A percentile compares a stretch with the other conserved stretches of the same genome.
These are phyloP conservation scores for Meliscaeva auricollis DNA, from an alignment of 2,888 invertebrate species.

Conservation along the genomic window DNA sequence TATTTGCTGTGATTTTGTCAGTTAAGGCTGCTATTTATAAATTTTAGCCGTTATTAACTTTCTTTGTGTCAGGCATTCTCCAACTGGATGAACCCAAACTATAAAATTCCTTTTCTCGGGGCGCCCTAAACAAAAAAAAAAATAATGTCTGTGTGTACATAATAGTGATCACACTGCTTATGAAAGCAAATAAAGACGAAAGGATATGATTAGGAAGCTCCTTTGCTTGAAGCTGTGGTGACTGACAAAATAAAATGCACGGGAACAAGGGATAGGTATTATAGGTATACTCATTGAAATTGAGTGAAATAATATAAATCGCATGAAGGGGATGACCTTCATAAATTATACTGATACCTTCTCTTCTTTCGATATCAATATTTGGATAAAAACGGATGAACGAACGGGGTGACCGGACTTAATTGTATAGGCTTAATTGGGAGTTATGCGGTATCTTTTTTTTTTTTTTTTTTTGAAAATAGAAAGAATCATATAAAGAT, in stretches of 20 bases:
- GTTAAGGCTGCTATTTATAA: too few relatives aligned
- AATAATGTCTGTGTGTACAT: conserved; percentile 59
- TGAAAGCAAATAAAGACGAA: conserved; percentile 75
- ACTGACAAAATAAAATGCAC: neutral
- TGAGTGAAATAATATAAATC: conserved; percentile 74
- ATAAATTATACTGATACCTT: conserved; percentile 68
- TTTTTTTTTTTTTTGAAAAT: neutral
- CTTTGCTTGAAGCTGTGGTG: neutral
- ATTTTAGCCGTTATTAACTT: too few relatives aligned
- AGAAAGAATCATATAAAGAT: conserved; percentile 18
- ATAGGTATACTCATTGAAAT: conserved; percentile 53
- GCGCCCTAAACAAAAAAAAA: conserved; percentile 20
- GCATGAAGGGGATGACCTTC: conserved; percentile 66
- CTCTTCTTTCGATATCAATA: conserved; percentile 26
- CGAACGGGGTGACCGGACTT: conserved; percentile 6
- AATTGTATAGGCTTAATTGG: conserved; percentile 62
- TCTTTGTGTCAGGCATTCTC: too few relatives aligned
- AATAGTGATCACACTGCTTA: conserved; percentile 73
- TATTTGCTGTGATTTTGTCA: too few relatives aligned
- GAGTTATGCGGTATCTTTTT: conserved; percentile 61
- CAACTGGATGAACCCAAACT: neutral
- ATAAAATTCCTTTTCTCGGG: neutral
- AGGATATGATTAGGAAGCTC: conserved; percentile 63
- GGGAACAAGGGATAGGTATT: neutral
- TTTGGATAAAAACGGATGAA: conserved; percentile 10